Conservation (phyloP, 2,888 invertebrate species). For the Seira musarum region DNA sequence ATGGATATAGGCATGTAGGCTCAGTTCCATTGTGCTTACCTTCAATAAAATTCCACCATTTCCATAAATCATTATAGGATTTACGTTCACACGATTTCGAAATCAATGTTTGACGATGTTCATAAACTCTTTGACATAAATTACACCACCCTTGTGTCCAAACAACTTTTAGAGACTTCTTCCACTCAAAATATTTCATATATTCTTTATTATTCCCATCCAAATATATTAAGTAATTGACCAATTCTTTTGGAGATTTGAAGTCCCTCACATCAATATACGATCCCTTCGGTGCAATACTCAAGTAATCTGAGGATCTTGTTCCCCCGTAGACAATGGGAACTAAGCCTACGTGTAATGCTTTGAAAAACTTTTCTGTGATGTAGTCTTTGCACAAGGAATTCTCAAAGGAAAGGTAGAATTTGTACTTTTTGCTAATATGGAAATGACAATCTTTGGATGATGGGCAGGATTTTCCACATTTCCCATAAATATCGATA, state of each 20-base stretch:
- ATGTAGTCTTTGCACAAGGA: constrained; percentile 37
- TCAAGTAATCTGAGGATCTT: constrained; percentile 5
- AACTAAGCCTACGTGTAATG: constrained; percentile 28
- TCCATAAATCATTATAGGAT: constrained; percentile 33
- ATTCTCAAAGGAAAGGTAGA: constrained; percentile 39
- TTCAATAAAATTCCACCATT: constrained; percentile 45
- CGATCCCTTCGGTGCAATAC: constrained; percentile 44
- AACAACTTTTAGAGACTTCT: constrained; percentile 19
- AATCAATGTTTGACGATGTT: too few species aligned
- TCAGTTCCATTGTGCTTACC: too few species aligned
- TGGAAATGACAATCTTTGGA: neutral
- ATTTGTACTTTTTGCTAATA: neutral
- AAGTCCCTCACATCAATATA: constrained; percentile 54
- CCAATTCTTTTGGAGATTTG: constrained; percentile 34
- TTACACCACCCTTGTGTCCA: constrained; percentile 54
- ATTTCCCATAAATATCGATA: constrained; percentile 56
- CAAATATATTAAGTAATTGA: constrained; percentile 46
- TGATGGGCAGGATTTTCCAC: constrained; percentile 44
- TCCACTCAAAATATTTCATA: constrained; percentile 59
- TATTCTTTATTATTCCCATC: constrained; percentile 53
- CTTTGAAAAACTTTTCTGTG: constrained; percentile 38
- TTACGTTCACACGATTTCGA: neutral
- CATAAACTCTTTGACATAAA: constrained; percentile 61
- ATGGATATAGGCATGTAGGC: too few species aligned
- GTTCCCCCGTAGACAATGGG: constrained; percentile 45